phyloP scores from a whole-genome alignment of 2,888 invertebrate genomes.

The Ichneumoninae sp. region DNA sequence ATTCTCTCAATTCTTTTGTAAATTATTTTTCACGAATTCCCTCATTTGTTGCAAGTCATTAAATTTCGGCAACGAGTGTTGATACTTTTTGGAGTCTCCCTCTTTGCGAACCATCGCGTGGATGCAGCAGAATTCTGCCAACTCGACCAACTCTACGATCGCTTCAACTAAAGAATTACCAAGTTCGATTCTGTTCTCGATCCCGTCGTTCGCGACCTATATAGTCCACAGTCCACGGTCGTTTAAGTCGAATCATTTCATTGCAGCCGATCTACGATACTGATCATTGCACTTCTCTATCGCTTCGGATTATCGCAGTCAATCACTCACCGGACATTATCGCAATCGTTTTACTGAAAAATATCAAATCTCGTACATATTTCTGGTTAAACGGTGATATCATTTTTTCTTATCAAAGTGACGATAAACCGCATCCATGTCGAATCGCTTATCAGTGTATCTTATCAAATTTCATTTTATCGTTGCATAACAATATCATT shows the following conservation, averaged over 20 bases:
- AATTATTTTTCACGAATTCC: neutral
- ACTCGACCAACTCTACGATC: neutral
- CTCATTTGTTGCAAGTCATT: neutral
- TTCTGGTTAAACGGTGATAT: neutral
- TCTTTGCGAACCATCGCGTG: neutral
- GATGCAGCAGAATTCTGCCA: neutral
- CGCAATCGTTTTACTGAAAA: neutral
- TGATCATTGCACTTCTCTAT: neutral
- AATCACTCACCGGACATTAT: no score
- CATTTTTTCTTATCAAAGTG: conserved; percentile 1
- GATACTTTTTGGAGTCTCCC: neutral
- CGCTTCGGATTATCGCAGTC: neutral
- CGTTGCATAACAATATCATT: neutral
- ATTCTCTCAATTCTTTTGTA: no score
- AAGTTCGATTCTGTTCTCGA: conserved; percentile 10
- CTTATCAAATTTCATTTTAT: neutral
- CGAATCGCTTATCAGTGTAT: neutral
- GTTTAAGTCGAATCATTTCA: neutral
- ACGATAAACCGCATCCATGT: neutral
- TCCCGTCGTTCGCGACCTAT: neutral
- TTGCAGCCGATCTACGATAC: neutral
- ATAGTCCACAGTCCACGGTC: conserved; percentile 1
- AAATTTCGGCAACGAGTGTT: neutral
- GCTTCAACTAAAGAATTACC: neutral
- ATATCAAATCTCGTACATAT: neutral